A percentile compares a stretch with the other conserved stretches of the same genome.
phyloP scores from a whole-genome alignment of 2,113 vertebrate species.

The Egretta garzetta region DNA sequence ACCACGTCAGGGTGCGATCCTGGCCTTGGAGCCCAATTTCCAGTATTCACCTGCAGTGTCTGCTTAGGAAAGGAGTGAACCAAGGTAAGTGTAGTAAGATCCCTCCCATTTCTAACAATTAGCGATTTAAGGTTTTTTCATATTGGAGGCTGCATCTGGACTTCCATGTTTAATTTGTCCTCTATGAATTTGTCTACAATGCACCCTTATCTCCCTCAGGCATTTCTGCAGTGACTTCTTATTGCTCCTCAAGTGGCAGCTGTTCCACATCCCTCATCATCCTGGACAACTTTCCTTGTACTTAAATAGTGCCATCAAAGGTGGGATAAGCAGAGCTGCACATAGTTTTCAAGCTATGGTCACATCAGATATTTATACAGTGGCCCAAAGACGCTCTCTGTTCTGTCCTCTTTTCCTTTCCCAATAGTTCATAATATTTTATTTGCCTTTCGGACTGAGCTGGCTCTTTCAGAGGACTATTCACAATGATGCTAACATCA shows the following conservation, averaged over 20 bases:
- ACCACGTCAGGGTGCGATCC: not conserved
- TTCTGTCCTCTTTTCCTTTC: not conserved
- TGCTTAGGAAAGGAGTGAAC: not conserved
- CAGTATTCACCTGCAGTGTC: not conserved
- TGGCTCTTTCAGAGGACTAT: not conserved
- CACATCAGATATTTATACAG: not conserved
- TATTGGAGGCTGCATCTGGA: fast-evolving
- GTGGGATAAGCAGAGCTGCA: not conserved
- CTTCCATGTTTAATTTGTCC: not conserved
- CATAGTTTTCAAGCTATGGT: not conserved
- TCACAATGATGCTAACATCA: not conserved
- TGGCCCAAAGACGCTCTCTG: not conserved
- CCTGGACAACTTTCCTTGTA: not conserved
- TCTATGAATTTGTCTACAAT: not conserved
- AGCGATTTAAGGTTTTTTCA: not conserved
- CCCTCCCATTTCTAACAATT: not conserved
- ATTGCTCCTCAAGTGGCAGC: not conserved
- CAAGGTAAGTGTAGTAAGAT: not conserved
- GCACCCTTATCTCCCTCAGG: not conserved
- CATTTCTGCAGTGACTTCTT: not conserved
- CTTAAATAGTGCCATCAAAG: not conserved
- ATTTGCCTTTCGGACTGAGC: not conserved
- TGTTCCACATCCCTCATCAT: fast-evolving
- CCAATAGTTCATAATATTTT: not conserved
- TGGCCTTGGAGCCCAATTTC: not conserved